phyloP scores from a whole-genome alignment of 2,888 invertebrate genomes.

The Apodemia mormo region DNA sequence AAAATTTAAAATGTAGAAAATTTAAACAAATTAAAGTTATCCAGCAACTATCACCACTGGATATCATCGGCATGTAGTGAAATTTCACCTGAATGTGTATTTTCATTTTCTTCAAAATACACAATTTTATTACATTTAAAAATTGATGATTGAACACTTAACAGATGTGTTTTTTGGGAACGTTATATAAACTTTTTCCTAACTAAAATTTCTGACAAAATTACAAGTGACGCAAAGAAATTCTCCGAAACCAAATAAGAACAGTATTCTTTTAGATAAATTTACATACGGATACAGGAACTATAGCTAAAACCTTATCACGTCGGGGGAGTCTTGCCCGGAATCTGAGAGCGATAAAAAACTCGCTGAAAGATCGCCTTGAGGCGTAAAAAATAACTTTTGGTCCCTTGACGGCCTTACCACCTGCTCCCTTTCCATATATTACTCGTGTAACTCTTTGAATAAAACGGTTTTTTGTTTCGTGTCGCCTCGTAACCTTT shows the following conservation, averaged over 20 bases:
- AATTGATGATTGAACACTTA: no score
- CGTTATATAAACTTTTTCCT: no score
- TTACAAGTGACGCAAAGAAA: background rate
- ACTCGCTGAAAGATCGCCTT: slow-evolving; percentile 42
- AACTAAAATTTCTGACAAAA: no score
- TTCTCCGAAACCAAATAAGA: slow-evolving; percentile 13
- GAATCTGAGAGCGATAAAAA: slow-evolving; percentile 42
- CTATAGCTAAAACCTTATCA: slow-evolving; percentile 2
- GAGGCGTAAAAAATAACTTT: slow-evolving; percentile 43
- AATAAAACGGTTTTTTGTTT: background rate
- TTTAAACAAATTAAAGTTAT: no score
- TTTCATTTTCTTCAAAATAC: no score
- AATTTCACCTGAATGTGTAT: no score
- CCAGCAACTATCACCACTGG: no score
- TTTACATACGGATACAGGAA: slow-evolving; percentile 3
- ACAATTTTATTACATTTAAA: no score
- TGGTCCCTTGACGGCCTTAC: slow-evolving; percentile 33
- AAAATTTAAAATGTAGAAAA: no score
- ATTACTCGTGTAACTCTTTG: slow-evolving; percentile 26
- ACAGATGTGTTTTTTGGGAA: no score
- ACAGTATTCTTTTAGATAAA: background rate
- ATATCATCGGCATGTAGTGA: no score
- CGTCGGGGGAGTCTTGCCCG: slow-evolving; percentile 20
- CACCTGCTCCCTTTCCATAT: slow-evolving; percentile 39
- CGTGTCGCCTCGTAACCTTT: background rate